Percentiles rank a stretch among this genome's conserved stretches.
These are phyloP conservation scores for Carcina quercana DNA, from an alignment of 2,888 invertebrate genomes.

Conservation along the genomic window DNA sequence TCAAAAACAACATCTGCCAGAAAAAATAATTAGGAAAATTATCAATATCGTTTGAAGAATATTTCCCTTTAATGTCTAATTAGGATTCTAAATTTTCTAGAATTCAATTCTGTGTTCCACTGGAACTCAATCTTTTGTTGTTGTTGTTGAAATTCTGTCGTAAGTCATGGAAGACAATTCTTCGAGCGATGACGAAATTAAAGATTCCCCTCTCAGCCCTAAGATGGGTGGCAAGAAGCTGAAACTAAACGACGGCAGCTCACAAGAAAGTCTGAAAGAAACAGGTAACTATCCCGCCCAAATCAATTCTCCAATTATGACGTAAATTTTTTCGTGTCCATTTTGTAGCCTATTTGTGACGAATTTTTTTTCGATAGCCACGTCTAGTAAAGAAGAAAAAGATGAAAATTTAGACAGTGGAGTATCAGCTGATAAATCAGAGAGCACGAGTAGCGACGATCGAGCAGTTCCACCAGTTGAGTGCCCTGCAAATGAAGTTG, in stretches of 20 bases:
- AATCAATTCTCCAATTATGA: neutral
- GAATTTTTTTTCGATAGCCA: conserved; percentile 27
- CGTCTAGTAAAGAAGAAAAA: conserved; percentile 28
- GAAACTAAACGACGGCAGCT: conserved; percentile 64
- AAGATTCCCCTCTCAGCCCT: conserved; percentile 40
- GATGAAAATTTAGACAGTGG: conserved; percentile 65
- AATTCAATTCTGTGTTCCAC: conserved; percentile 1
- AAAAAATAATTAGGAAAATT: conserved; percentile 33
- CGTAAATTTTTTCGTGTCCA: neutral
- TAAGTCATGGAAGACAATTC: conserved; percentile 60
- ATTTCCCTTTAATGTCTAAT: conserved; percentile 1
- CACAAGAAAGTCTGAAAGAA: conserved; percentile 54
- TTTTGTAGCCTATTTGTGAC: conserved; percentile 32
- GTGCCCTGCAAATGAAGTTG: conserved; percentile 49
- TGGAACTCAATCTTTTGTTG: neutral
- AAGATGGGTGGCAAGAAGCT: conserved; percentile 55
- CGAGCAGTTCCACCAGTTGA: conserved; percentile 29
- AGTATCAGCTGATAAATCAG: conserved; percentile 63
- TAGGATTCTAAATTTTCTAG: conserved; percentile 7
- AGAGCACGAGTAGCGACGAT: conserved; percentile 60
- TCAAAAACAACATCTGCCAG: conserved; percentile 19
- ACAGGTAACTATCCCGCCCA: conserved; percentile 29
- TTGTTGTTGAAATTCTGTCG: conserved; percentile 17
- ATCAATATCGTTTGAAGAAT: conserved; percentile 25
- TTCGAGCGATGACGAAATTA: conserved; percentile 57